Percentiles rank a stretch among this genome's conserved stretches.
Evolutionary conservation across 2,113 vertebrate genomes (phyloP).

Genomic region (Corythornis cristatus): DNA sequence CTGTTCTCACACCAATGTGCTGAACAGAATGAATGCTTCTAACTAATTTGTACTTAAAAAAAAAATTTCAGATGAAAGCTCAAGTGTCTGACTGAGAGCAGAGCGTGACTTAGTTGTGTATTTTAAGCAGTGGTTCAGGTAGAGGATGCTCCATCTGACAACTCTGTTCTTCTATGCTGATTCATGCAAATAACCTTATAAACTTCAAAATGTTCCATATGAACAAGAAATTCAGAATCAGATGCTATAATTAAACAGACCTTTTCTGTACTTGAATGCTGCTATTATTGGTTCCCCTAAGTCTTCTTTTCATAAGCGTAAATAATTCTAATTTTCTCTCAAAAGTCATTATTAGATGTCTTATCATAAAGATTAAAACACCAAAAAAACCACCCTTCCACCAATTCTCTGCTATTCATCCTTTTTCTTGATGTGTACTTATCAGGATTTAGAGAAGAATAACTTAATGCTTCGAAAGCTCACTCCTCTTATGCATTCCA

Average conservation of each 20-base stretch:
- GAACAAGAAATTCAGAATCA: neutral
- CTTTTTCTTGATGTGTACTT: neutral
- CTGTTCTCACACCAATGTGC: neutral
- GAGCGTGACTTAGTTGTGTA: neutral
- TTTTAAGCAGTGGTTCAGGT: neutral
- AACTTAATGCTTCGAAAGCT: neutral
- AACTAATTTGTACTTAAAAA: neutral
- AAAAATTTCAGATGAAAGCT: neutral
- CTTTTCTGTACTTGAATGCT: neutral
- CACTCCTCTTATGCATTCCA: neutral
- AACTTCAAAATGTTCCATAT: neutral
- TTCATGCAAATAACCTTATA: neutral
- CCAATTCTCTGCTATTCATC: neutral
- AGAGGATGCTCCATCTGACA: neutral
- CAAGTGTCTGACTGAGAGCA: neutral
- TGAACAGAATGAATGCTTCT: neutral
- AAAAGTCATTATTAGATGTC: neutral
- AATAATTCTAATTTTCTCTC: neutral
- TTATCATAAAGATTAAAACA: neutral
- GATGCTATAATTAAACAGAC: neutral
- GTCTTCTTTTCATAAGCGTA: neutral
- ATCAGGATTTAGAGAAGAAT: neutral
- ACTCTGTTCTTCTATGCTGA: neutral
- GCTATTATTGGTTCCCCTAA: neutral
- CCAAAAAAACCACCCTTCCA: neutral